Evolutionary conservation across 1,140 invertebrate genomes (phyloP).

Genomic region (Caerostris darwini): DNA sequence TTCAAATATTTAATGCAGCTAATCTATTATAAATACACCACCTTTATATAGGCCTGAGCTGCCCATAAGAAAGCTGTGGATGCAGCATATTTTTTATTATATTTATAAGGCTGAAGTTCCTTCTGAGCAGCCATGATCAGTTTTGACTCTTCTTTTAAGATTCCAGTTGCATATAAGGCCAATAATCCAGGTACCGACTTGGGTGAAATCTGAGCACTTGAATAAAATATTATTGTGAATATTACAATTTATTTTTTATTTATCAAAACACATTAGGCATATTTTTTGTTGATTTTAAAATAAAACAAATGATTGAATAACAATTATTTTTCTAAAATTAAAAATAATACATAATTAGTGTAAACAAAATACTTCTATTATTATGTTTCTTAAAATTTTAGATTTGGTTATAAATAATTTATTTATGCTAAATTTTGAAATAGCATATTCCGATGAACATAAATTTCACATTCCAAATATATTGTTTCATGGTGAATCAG

Average conservation of each 20-base stretch:
- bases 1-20: no score
- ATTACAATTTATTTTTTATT: not conserved
- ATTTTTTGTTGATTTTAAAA: not conserved
- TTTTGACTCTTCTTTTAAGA: slow-evolving; percentile 86
- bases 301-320: not conserved
- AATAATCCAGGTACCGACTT: slow-evolving; percentile 86
- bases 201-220: slow-evolving; percentile 83
- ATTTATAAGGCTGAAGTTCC: slow-evolving; percentile 84
- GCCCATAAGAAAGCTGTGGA: slow-evolving; percentile 66
- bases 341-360: no score
- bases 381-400: no score
- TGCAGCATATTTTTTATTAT: slow-evolving; percentile 74
- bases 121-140: slow-evolving; percentile 85
- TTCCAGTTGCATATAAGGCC: slow-evolving; percentile 87
- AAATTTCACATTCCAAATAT: no score
- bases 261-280: not conserved
- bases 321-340: not conserved
- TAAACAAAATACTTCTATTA: no score
- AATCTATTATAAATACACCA: no score
- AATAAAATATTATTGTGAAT: slow-evolving; percentile 85
- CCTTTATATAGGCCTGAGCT: slow-evolving; percentile 81
- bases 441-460: no score
- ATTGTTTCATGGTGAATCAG: no score
- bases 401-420: no score
- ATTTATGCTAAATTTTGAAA: no score